These are phyloP conservation scores for Vicugna pacos DNA, from an alignment of 2,113 vertebrate species.

Conservation along the genomic window DNA sequence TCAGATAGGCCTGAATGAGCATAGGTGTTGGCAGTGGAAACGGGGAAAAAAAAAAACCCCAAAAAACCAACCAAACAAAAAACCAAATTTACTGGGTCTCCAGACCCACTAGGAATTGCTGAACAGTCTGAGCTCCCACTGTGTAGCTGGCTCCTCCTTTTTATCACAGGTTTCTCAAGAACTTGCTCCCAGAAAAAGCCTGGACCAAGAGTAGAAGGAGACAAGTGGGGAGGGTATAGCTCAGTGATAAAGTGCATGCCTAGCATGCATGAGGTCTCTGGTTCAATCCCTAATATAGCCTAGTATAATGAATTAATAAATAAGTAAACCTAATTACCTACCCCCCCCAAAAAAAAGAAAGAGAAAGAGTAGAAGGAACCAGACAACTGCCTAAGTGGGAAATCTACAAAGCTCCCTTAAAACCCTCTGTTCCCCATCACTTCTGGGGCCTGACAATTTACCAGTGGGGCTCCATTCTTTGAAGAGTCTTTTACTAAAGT, in stretches of 20 bases:
- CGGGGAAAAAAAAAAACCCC: neutral
- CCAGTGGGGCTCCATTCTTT: neutral
- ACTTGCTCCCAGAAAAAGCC: constrained; percentile 3
- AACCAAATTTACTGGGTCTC: neutral
- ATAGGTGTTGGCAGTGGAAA: neutral
- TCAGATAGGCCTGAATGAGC: neutral
- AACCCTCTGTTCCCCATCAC: neutral
- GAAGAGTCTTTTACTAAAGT: neutral
- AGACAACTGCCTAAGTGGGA: neutral
- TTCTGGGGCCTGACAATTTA: neutral
- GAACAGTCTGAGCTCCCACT: neutral
- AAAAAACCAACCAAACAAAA: no score
- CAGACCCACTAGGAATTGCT: neutral
- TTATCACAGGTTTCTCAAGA: neutral
- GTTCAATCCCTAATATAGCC: no score
- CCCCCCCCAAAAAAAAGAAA: no score
- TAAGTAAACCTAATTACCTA: no score
- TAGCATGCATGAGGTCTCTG: no score
- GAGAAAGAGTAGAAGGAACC: neutral
- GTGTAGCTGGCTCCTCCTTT: neutral
- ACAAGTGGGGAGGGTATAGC: neutral
- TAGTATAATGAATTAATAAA: no score
- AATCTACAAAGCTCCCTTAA: neutral
- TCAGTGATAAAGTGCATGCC: no score
- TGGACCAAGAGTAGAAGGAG: neutral